A percentile compares a stretch with the other conserved stretches of the same genome.
phyloP scores from a whole-genome alignment of 2,888 invertebrate genomes.

The Vanessa cardui region DNA sequence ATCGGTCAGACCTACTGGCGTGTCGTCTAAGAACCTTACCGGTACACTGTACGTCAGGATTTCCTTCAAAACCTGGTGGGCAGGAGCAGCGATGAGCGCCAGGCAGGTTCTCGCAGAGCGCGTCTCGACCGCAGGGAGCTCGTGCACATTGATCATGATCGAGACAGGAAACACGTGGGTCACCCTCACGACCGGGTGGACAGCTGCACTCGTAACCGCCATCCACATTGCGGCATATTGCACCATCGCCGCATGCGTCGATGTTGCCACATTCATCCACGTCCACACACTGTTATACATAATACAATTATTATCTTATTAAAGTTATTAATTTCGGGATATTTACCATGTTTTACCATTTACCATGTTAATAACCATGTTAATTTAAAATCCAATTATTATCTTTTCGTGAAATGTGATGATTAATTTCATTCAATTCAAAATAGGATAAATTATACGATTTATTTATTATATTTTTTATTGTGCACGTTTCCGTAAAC shows the following conservation, averaged over 20 bases:
- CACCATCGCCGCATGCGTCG: conserved; percentile 89
- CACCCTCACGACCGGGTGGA: conserved; percentile 91
- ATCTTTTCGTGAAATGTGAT: too few species aligned
- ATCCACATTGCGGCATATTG: conserved; percentile 90
- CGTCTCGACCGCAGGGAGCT: conserved; percentile 90
- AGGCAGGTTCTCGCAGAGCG: conserved; percentile 89
- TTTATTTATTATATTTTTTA: too few species aligned
- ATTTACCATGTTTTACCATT: too few species aligned
- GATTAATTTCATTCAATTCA: too few species aligned
- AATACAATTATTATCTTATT: conserved; percentile 1
- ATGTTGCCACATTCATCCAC: conserved; percentile 91
- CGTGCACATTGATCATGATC: conserved; percentile 90
- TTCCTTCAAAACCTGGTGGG: conserved; percentile 91
- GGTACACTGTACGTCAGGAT: conserved; percentile 88
- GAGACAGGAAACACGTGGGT: conserved; percentile 88
- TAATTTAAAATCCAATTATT: conserved; percentile 7
- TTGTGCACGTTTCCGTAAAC: conserved; percentile 37
- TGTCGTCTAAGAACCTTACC: conserved; percentile 79
- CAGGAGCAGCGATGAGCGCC: conserved; percentile 92
- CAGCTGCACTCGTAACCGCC: conserved; percentile 93
- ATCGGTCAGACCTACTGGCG: conserved; percentile 53
- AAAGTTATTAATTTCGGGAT: too few species aligned
- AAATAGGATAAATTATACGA: too few species aligned
- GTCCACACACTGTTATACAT: conserved; percentile 86
- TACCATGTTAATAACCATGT: too few species aligned